A percentile compares a stretch with the other conserved stretches of the same genome.
These are phyloP conservation scores for Grallaria varia DNA, from an alignment of 2,113 vertebrate genomes.

Conservation along the genomic window DNA sequence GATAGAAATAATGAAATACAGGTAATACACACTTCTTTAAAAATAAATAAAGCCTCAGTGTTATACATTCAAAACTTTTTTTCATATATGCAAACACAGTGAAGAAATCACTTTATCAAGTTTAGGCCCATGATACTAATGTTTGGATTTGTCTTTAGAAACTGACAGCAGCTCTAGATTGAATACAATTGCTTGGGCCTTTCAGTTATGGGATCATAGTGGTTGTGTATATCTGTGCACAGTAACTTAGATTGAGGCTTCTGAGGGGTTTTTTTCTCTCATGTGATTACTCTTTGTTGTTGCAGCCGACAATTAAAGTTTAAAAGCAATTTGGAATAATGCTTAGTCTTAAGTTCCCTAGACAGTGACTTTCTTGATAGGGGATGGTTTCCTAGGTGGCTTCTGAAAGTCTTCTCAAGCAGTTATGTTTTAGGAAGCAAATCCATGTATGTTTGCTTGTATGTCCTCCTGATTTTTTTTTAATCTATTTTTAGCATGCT, in stretches of 20 bases:
- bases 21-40: constrained; percentile 71
- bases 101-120: not conserved
- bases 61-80: not conserved
- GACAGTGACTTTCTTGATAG: not conserved
- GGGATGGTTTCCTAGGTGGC: not conserved
- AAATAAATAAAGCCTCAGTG: not conserved
- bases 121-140: not conserved
- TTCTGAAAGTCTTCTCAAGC: not conserved
- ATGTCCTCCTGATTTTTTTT: not conserved
- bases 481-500: constrained; percentile 76
- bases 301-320: not conserved
- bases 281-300: not conserved
- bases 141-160: not conserved
- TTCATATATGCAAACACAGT: not conserved
- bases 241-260: not conserved
- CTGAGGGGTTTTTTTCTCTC: not conserved
- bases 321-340: not conserved
- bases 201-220: not conserved
- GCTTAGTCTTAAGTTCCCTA: not conserved
- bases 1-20: constrained; percentile 98
- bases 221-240: not conserved
- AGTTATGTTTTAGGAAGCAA: not conserved
- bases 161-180: not conserved
- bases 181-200: not conserved
- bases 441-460: not conserved